Base-by-base conservation (phyloP, 2,113 vertebrate species). In the Atherinomorus stipes region DNA sequence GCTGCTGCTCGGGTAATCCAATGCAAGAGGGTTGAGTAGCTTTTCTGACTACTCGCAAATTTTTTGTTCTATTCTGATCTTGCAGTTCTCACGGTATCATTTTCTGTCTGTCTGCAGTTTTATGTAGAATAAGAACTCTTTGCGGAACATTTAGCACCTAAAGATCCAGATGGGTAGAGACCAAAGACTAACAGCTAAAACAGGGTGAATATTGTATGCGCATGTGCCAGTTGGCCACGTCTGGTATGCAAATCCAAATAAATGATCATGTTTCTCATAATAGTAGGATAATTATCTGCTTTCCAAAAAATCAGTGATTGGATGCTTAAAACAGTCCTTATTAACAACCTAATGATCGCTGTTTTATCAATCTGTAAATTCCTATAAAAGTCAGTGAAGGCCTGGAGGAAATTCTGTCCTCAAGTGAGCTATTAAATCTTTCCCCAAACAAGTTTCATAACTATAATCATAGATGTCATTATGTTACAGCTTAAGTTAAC, bases 251-350 rank as follows among this genome's bases (percentile, higher is more conserved):
- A 47, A n/a, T 47, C 25, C 58, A 25, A 42, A 22, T 28, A 63
- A 63, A 47, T 63, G 18, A 47, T 31, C 21, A 31, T 63, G 60
- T 63, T 63, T 63, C 60, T 63, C 7, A 44, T 44, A 25, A 44
- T 18, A 44, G 25, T 8, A 18, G 38, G 40, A 44, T 42, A 25
- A 44, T 25, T 56, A 28, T 57, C 61, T 51, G 22, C 44, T 25
- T 15, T 31, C 23, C 44, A 59, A 16, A 23, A 40, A 44, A 61
- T 64, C n/a, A 34, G 6, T 11, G 2, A 47, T 28, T 31, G 2
- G 1, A 51, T 31, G 52, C 57, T 22, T 58, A 22, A 65, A 74
- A 26, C 44, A 34, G 1, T 11, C 2, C 57, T 16, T 56, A 28
- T 52, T 44, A 62, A 71, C 51, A 76, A n/a, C 38, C 6, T 23